Evolutionary conservation across 1,140 invertebrate genomes (phyloP).

Genomic region (Acyrthosiphon pisum): DNA sequence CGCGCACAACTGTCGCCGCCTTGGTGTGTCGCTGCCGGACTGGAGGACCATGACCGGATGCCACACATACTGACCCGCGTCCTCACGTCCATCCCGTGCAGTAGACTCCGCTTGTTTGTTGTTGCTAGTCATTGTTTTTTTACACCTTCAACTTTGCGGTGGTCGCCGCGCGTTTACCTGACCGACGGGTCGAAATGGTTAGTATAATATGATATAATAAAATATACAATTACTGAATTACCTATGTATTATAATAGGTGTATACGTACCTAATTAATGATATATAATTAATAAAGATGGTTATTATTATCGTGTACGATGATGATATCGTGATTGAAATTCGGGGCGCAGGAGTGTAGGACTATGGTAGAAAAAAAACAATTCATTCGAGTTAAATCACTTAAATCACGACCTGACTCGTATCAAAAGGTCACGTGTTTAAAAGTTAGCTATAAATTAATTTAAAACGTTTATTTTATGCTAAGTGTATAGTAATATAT

Average conservation of each 20-base stretch:
- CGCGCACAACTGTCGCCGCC: conserved; percentile 80
- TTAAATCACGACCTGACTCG: background rate
- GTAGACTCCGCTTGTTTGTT: conserved; percentile 46
- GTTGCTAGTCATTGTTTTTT: conserved; percentile 54
- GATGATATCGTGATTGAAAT: background rate
- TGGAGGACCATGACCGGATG: conserved; percentile 74
- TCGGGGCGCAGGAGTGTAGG: too few relatives aligned
- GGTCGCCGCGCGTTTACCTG: conserved; percentile 22
- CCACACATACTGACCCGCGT: conserved; percentile 57
- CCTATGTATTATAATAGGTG: too few relatives aligned
- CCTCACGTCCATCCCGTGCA: conserved; percentile 15
- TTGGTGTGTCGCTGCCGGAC: conserved; percentile 73
- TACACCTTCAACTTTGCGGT: conserved; percentile 39
- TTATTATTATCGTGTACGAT: background rate
- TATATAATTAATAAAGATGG: too few relatives aligned
- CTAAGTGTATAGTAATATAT: too few relatives aligned
- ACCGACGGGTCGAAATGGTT: conserved; percentile 32
- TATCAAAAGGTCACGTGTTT: background rate
- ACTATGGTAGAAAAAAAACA: background rate
- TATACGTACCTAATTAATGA: too few relatives aligned
- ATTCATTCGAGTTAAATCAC: background rate
- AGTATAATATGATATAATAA: background rate
- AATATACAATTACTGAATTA: too few relatives aligned
- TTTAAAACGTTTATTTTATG: background rate
- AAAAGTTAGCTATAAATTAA: background rate